Percentiles rank a stretch among this genome's conserved stretches.
These are phyloP conservation scores for Pristis pectinata DNA, from an alignment of 2,797 vertebrate species.

Conservation along the genomic window DNA sequence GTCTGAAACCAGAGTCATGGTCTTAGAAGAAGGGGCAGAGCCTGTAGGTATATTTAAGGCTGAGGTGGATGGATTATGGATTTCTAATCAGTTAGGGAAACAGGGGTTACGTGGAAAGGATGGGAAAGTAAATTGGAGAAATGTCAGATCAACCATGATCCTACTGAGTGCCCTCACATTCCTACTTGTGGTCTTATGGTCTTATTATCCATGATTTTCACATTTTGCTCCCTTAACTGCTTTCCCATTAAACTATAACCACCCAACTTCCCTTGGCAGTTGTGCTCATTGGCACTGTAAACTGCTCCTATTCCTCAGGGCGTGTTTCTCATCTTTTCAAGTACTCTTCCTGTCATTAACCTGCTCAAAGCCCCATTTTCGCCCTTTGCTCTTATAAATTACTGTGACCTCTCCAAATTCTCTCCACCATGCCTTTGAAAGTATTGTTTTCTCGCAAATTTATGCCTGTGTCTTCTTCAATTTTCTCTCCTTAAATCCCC, in stretches of 20 bases:
- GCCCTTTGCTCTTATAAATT: not conserved
- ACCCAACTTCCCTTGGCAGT: not conserved
- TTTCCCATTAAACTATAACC: not conserved
- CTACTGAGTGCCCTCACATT: too few relatives aligned
- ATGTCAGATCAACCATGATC: too few relatives aligned
- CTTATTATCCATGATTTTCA: not conserved
- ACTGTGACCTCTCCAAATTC: not conserved
- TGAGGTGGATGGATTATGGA: too few relatives aligned
- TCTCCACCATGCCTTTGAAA: not conserved
- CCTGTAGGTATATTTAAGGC: too few relatives aligned
- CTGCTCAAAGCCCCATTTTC: not conserved
- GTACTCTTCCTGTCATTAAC: not conserved
- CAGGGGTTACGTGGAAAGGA: too few relatives aligned
- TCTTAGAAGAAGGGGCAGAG: too few relatives aligned
- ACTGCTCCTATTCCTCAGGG: not conserved
- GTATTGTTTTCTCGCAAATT: not conserved
- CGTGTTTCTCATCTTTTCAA: not conserved
- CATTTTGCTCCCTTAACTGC: not conserved
- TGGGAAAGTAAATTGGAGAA: too few relatives aligned
- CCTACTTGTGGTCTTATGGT: too few relatives aligned
- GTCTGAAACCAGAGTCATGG: too few relatives aligned
- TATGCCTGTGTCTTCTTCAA: not conserved
- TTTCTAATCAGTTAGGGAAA: too few relatives aligned
- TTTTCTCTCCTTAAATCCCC: not conserved
- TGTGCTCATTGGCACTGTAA: not conserved